Evolutionary conservation across 1,140 invertebrate species (phyloP), one percentile per base, ranked within the genome.

Genomic region (Goniozus legneri): DNA sequence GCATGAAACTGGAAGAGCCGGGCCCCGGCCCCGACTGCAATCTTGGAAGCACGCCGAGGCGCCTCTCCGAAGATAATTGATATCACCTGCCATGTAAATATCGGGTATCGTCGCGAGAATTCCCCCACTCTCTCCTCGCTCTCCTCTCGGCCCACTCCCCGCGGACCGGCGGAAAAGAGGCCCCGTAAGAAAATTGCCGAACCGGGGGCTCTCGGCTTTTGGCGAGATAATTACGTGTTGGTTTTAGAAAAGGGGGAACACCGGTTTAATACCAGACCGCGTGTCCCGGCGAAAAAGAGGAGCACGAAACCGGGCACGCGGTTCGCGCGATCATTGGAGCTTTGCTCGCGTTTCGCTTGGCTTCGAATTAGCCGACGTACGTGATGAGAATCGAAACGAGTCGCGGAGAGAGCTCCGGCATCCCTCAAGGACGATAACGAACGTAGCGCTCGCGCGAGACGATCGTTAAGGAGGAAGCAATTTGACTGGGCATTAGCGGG

Each of bases 141-240:
- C 45, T 36, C 24, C 21, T 54, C 31, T 45, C 19, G n/a, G 7
- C 19, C 12, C 24, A 47, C 41, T 48, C 35, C 20, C 36, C 40
- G 38, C 18, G 21, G 14, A 56, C 56, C 56, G 57, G 52, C 36
- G 57, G 57, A 52, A 60, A 60, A 58, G 52, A 41, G 21, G 44
- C 16, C 43, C 35, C 12, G 21, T 31, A 50, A 47, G 55, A 56
- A 64, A 65, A 69, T 60, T 62, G 63, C 52, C 58, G 38, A 64
- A 72, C 66, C 57, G 65, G 50, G 58, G n/a, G n/a, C n/a, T n/a
- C n/a, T n/a, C n/a, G n/a, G n/a, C n/a, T n/a, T n/a, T n/a, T n/a
- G 64, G 63, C 54, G 65, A 60, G 71, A 73, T 76, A 74, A 76
- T 74, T 74, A 73, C 67, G 69, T 76, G 71, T 76, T 74, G 71